Percentiles rank a stretch among this genome's conserved stretches.
phyloP scores from a whole-genome alignment of 1,140 invertebrate species.

The Drosophila obscura region DNA sequence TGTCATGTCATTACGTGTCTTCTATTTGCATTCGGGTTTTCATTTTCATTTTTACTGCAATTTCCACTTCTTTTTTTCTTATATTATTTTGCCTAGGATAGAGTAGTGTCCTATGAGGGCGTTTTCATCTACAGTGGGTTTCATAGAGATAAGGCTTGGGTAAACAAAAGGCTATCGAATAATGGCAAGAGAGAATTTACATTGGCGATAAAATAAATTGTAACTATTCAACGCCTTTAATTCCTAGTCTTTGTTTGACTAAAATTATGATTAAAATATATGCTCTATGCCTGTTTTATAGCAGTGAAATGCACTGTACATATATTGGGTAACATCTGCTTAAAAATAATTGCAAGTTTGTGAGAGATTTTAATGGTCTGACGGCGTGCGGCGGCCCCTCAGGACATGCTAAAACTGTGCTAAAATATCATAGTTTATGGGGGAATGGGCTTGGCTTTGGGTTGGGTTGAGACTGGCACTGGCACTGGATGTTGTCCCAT shows the following conservation, averaged over 20 bases:
- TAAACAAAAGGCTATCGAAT: not conserved
- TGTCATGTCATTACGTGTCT: slow-evolving; percentile 65
- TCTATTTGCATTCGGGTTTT: slow-evolving; percentile 63
- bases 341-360: slow-evolving; percentile 70
- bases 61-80: slow-evolving; percentile 48
- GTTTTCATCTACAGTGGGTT: slow-evolving; percentile 4
- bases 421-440: slow-evolving; percentile 75
- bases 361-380: slow-evolving; percentile 70
- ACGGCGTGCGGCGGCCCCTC: slow-evolving; percentile 45
- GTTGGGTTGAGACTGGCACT: slow-evolving; percentile 7
- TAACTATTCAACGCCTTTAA: no score
- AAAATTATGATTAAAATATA: not conserved
- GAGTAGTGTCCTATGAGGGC: not conserved
- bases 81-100: slow-evolving; percentile 40
- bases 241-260: no score
- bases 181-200: no score
- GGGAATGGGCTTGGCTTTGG: slow-evolving; percentile 16
- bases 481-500: slow-evolving; percentile 49
- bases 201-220: no score
- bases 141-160: not conserved
- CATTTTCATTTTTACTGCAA: slow-evolving; percentile 44
- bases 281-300: not conserved
- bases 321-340: slow-evolving; percentile 70
- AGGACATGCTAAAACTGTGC: slow-evolving; percentile 48
- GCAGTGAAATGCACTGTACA: slow-evolving; percentile 10